Percentiles rank a stretch among this genome's conserved stretches.
Evolutionary conservation across 2,113 vertebrate genomes (phyloP).

Genomic region (Serinus canaria): DNA sequence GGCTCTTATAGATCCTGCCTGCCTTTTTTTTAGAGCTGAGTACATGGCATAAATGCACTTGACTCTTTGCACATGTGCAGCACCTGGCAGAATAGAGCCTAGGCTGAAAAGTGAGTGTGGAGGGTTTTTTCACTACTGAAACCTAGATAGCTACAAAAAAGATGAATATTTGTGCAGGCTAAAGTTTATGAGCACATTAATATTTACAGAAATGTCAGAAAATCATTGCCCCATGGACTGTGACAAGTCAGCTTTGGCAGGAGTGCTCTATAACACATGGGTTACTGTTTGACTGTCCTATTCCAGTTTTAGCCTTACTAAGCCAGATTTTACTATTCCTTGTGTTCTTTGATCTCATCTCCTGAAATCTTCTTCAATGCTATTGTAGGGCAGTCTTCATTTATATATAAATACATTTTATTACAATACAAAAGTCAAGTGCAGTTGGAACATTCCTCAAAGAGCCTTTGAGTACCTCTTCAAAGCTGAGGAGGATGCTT

Average conservation of each 20-base stretch:
- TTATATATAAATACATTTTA: constrained; percentile 4
- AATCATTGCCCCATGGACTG: not conserved
- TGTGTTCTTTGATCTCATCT: constrained; percentile 17
- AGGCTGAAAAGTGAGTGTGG: not conserved
- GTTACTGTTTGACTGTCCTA: not conserved
- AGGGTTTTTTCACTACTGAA: not conserved
- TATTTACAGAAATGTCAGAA: not conserved
- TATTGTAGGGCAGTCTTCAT: not conserved
- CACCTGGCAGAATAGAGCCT: not conserved
- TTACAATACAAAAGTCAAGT: not conserved
- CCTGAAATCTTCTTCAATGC: not conserved
- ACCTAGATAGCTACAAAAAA: not conserved
- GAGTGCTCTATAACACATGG: not conserved
- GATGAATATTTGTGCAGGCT: not conserved
- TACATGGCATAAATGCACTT: not conserved
- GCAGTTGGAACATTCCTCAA: not conserved
- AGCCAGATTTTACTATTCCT: not conserved
- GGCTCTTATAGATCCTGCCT: not conserved
- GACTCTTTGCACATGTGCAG: fast-evolving
- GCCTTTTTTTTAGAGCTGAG: not conserved
- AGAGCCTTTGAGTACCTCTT: not conserved
- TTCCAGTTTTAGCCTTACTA: not conserved
- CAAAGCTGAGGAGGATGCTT: constrained; percentile 14
- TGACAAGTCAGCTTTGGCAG: not conserved
- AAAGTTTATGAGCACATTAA: not conserved